phyloP scores from a whole-genome alignment of 2,797 vertebrate species.

The Danio aesculapii region DNA sequence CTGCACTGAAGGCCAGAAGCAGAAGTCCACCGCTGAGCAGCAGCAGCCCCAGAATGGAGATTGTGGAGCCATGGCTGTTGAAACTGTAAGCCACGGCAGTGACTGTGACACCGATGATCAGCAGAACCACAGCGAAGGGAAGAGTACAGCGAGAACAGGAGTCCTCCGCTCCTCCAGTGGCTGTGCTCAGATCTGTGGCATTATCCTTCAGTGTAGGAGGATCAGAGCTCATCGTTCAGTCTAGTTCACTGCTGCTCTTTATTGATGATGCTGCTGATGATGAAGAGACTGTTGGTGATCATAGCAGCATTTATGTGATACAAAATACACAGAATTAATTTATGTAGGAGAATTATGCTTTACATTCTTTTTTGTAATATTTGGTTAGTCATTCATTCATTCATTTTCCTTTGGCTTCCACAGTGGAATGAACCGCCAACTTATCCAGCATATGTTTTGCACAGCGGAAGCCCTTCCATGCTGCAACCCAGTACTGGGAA shows the following conservation, averaged over 20 bases:
- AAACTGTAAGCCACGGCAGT: slow-evolving; percentile 90
- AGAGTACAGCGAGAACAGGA: slow-evolving; percentile 91
- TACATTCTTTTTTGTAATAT: too few species aligned
- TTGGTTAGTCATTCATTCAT: too few species aligned
- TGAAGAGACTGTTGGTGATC: not conserved
- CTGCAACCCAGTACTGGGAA: too few species aligned
- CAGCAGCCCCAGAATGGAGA: slow-evolving; percentile 89
- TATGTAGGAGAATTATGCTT: too few species aligned
- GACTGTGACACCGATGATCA: slow-evolving; percentile 87
- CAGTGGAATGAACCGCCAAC: too few species aligned
- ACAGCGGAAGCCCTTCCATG: too few species aligned
- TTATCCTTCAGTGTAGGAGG: slow-evolving; percentile 73
- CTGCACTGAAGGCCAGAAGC: slow-evolving; percentile 82
- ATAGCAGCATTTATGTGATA: not conserved
- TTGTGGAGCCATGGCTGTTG: slow-evolving; percentile 90
- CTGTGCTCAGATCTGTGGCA: slow-evolving; percentile 86
- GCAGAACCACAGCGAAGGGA: slow-evolving; percentile 88
- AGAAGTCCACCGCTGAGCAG: slow-evolving; percentile 84
- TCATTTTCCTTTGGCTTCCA: too few species aligned
- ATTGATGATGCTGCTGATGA: not conserved
- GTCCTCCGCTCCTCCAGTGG: slow-evolving; percentile 88
- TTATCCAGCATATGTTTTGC: too few species aligned
- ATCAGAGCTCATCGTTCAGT: slow-evolving; percentile 42
- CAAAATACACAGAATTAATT: not conserved
- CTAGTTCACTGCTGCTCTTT: not conserved